Evolutionary conservation across 2,113 vertebrate species (phyloP).

Genomic region (Conger conger): DNA sequence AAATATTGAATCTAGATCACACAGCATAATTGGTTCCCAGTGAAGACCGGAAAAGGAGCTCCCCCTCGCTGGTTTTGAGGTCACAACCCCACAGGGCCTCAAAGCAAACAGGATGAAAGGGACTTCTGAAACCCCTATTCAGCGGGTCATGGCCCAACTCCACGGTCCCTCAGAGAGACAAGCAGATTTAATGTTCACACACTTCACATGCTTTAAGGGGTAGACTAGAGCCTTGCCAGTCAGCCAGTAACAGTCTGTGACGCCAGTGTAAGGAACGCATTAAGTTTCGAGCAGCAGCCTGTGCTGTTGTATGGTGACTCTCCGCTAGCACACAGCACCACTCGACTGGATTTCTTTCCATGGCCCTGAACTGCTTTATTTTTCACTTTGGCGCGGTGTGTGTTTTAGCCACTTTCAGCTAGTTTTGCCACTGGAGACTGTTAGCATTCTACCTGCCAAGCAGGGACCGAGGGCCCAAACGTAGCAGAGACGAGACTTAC

Average conservation of each 20-base stretch:
- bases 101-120: neutral
- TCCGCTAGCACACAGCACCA: too few species aligned
- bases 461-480: neutral
- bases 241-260: neutral
- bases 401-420: neutral
- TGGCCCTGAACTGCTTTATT: neutral
- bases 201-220: neutral
- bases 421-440: neutral
- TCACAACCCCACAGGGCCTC: neutral
- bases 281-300: neutral
- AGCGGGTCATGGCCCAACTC: neutral
- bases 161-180: neutral
- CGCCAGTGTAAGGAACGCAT: neutral
- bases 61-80: neutral
- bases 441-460: neutral
- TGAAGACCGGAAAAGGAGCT: neutral
- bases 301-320: neutral
- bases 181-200: neutral
- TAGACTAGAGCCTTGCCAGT: neutral
- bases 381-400: neutral
- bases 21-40: neutral
- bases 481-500: constrained; percentile 59
- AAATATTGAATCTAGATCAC: too few species aligned
- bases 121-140: neutral
- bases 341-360: neutral